Evolutionary conservation across 1,140 invertebrate genomes (phyloP).

Genomic region (Cydia splendana): DNA sequence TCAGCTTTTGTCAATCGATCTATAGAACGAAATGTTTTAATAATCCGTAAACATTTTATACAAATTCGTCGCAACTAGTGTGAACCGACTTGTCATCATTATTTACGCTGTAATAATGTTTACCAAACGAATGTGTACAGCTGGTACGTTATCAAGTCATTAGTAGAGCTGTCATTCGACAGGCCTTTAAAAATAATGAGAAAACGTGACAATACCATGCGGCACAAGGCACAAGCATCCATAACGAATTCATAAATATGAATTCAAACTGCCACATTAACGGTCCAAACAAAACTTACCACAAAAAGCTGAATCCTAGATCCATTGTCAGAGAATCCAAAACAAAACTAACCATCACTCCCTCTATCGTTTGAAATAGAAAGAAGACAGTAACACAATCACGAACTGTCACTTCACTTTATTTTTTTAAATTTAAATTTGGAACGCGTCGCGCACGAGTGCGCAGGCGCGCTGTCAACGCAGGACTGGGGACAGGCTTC

Average conservation of each 20-base stretch:
- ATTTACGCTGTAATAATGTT: not conserved
- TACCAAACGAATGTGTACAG: not conserved
- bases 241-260: conserved; percentile 28
- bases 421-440: conserved; percentile 21
- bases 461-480: conserved; percentile 54
- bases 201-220: not conserved
- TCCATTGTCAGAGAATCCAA: conserved; percentile 40
- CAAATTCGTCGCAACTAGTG: not conserved
- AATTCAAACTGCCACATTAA: conserved; percentile 33
- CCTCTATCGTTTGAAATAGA: conserved; percentile 52
- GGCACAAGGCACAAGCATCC: not conserved
- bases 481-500: conserved; percentile 51
- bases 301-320: conserved; percentile 40
- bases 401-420: conserved; percentile 48
- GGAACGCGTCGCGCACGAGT: conserved; percentile 45
- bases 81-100: not conserved
- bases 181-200: not conserved
- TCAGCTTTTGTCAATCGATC: too few relatives aligned
- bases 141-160: conserved; percentile 8
- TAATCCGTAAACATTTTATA: too few relatives aligned
- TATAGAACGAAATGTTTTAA: too few relatives aligned
- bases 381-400: conserved; percentile 54
- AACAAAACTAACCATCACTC: conserved; percentile 41
- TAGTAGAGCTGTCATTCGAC: not conserved
- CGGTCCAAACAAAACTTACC: conserved; percentile 44